Conservation (phyloP, 2,888 invertebrate species). For the Periphyllus acericola region DNA sequence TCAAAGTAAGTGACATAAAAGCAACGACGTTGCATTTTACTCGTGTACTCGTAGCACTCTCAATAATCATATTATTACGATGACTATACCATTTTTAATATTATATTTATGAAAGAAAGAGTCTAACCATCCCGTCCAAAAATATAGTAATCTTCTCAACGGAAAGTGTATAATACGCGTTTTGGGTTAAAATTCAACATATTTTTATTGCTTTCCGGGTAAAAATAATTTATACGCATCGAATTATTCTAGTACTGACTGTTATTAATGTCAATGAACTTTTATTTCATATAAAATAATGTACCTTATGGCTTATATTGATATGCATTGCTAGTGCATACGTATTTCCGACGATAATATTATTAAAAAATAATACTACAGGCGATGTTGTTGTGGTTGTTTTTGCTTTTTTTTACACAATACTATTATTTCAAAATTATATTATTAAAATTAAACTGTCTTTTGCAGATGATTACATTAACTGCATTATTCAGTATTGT, state of each 20-base stretch:
- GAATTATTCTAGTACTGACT: too few relatives aligned
- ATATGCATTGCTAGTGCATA: too few relatives aligned
- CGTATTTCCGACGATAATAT: too few relatives aligned
- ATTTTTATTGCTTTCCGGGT: too few relatives aligned
- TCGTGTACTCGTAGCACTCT: not conserved
- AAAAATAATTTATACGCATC: too few relatives aligned
- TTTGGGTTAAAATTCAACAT: not conserved
- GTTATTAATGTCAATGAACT: not conserved
- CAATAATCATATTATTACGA: slow-evolving; percentile 33
- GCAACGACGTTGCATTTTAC: slow-evolving; percentile 10
- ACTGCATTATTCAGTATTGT: not conserved
- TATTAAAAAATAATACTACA: too few relatives aligned
- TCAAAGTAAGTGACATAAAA: slow-evolving; percentile 23
- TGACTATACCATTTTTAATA: slow-evolving; percentile 4
- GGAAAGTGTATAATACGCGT: not conserved
- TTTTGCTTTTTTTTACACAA: not conserved
- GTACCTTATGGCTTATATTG: too few relatives aligned
- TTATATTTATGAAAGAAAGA: not conserved
- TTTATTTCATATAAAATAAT: not conserved
- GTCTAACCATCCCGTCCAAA: not conserved
- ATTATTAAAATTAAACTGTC: not conserved
- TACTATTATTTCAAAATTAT: not conserved
- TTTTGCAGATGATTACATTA: not conserved
- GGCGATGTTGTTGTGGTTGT: too few relatives aligned
- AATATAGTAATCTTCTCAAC: not conserved